Evolutionary conservation across 2,888 invertebrate species (phyloP).

Genomic region (Archaeoteleia sp.): DNA sequence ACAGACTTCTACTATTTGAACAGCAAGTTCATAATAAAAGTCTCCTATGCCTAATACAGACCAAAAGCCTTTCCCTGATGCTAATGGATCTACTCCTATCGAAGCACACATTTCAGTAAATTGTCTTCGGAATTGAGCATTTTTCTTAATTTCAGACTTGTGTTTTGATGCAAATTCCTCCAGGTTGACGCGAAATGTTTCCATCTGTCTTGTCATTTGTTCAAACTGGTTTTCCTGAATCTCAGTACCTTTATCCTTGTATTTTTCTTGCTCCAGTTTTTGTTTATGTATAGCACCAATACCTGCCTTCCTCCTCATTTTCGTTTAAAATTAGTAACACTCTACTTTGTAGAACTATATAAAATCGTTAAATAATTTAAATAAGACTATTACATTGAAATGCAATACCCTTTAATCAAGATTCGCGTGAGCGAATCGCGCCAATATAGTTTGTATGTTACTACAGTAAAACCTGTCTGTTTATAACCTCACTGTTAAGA

Average conservation of each 20-base stretch:
- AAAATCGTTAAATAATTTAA: too few relatives aligned
- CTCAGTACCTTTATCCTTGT: constrained; percentile 92
- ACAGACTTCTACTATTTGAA: constrained; percentile 98
- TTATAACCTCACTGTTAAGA: too few relatives aligned
- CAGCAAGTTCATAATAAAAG: constrained; percentile 98
- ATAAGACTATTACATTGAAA: too few relatives aligned
- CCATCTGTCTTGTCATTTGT: constrained; percentile 95
- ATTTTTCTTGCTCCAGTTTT: constrained; percentile 90
- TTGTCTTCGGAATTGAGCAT: constrained; percentile 94
- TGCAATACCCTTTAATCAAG: too few relatives aligned
- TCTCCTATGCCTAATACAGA: constrained; percentile 99
- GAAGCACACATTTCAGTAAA: constrained; percentile 99
- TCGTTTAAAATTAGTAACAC: too few relatives aligned
- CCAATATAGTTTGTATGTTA: too few relatives aligned
- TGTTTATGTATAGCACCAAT: constrained; percentile 94
- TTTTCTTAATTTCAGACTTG: constrained; percentile 94
- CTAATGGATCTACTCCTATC: constrained; percentile 98
- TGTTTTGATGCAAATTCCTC: constrained; percentile 98
- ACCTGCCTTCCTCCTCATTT: constrained; percentile 88
- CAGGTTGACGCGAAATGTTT: constrained; percentile 91
- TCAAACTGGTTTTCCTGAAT: constrained; percentile 94
- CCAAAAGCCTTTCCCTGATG: constrained; percentile 98
- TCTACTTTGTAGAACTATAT: too few relatives aligned
- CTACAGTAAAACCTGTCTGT: too few relatives aligned
- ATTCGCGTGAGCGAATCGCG: too few relatives aligned